Evolutionary conservation across 2,888 invertebrate genomes (phyloP), one percentile per base, ranked within the genome.

Genomic region (Bimastos eiseni): DNA sequence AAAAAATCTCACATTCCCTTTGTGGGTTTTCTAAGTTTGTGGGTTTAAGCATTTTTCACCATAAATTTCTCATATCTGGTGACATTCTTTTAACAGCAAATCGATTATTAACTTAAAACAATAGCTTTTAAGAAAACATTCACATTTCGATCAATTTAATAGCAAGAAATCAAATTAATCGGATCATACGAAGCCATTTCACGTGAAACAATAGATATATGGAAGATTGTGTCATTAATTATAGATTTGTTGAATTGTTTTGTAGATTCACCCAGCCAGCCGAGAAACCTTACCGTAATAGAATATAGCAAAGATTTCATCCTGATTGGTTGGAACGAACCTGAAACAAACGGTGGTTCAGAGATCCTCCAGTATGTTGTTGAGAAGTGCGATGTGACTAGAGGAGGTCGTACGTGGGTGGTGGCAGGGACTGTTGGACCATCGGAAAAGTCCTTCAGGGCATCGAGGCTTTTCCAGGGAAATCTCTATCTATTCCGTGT

Each of bases 401-500:
- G 91, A 30, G 89, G 89, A 15, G 33, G 37, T 86, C 89, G 84
- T 84, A 83, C 44, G 83, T 91, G 91, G 91, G 41, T 90, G 24
- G 88, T 92, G n/a, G 91, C 91, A n/a, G 92, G 92, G 38, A 92
- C 91, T 13, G 92, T 91, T 49, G 91, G 89, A 34, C 90, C 41
- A 30, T 34, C 89, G 15, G 91, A 89, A 17, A 34, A 34, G 2
- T 49, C 84, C 34, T 97, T 97, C 95, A 96, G 96, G 93, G 96
- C 97, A 91, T 97, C 97, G 93, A 96, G 96, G 94, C 95, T 98
- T 91, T 96, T 96, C 93, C 97, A 97, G 94, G 97, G 97, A 93
- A 96, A 96, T 70, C 97, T 97, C 93, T 95, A 95, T 92, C 92
- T 94, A 90, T 94, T 95, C 93, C 92, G 94, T 83, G 96, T 98